Conservation (phyloP, 2,797 vertebrate genomes). For the Mus caroli region DNA sequence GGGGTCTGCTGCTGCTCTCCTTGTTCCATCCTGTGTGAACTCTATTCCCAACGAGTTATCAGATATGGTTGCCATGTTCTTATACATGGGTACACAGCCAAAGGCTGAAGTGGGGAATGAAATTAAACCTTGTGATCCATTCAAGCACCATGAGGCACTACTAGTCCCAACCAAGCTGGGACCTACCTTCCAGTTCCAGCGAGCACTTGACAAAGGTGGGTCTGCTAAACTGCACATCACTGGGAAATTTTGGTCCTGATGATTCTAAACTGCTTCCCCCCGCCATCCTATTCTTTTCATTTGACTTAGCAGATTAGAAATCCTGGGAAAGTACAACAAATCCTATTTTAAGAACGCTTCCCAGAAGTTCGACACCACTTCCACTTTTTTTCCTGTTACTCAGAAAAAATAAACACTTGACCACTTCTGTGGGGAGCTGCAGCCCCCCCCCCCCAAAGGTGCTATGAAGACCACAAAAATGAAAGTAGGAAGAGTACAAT, state of each 20-base stretch:
- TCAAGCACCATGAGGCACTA: neutral
- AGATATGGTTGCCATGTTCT: neutral
- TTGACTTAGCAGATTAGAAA: slow-evolving; percentile 4
- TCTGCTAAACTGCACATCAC: neutral
- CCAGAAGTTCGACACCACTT: neutral
- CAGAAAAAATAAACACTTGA: neutral
- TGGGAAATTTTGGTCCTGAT: neutral
- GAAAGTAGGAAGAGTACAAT: neutral
- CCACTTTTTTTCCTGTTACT: neutral
- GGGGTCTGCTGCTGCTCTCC: neutral
- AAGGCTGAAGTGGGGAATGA: neutral
- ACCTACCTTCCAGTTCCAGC: neutral
- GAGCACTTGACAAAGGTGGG: neutral
- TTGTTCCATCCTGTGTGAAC: neutral
- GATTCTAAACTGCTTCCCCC: slow-evolving; percentile 22
- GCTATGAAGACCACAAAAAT: neutral
- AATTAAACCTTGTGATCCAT: neutral
- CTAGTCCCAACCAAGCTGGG: neutral
- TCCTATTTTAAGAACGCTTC: neutral
- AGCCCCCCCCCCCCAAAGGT: neutral
- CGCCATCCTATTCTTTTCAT: neutral
- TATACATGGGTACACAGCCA: neutral
- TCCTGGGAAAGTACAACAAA: neutral
- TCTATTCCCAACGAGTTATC: neutral
- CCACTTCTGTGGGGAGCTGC: neutral